Base-by-base conservation (phyloP, 1,140 invertebrate species). In the Harpegnathos saltator region DNA sequence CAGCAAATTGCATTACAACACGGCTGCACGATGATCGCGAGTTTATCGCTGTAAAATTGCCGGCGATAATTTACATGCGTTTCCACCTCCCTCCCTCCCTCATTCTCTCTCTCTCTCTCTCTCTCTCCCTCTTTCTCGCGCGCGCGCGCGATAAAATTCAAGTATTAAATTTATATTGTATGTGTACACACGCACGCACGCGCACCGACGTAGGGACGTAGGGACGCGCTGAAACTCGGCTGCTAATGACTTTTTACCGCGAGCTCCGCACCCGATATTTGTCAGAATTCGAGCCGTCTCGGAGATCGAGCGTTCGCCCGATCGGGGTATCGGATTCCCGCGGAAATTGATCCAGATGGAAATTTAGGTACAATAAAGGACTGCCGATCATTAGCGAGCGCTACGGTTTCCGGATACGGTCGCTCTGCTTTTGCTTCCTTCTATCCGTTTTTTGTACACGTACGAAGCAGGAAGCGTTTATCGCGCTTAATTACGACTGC, bases 1-100 rank as follows among this genome's bases (percentile, higher is more conserved):
- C 69, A 81, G 17, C 68, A 81, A 68, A 78, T 78, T 78, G 68
- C 22, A 69, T 78, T 78, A 68, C 48, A 68, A 68, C 48, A 68
- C 26, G 50, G 33, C n/a, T 9, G 19, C 44, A 58, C 54, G 63
- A 58, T 58, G 74, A 68, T 78, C 62, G 63, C 12, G 22, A 69
- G 29, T 78, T 69, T 69, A 78, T 44, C 17, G 22, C 11, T 68
- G 52, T 69, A 58, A 78, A 63, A 78, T 78, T 78, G 29, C 11
- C 29, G 5, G 29, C 15, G 17, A 56, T 56, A 68, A 54, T 4
- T 68, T 56, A 38, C 29, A 19, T 11, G 15, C 74, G 29, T 68
- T 78, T 78, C 44, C 9, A 3, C 19, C 24, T 3, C n/a, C n/a
- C n/a, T n/a, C n/a, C n/a, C n/a, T n/a, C n/a, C n/a, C n/a, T n/a